Percentiles rank a stretch among this genome's conserved stretches.
Conservation (phyloP, 2,888 invertebrate species). For the Suillia variegata region DNA sequence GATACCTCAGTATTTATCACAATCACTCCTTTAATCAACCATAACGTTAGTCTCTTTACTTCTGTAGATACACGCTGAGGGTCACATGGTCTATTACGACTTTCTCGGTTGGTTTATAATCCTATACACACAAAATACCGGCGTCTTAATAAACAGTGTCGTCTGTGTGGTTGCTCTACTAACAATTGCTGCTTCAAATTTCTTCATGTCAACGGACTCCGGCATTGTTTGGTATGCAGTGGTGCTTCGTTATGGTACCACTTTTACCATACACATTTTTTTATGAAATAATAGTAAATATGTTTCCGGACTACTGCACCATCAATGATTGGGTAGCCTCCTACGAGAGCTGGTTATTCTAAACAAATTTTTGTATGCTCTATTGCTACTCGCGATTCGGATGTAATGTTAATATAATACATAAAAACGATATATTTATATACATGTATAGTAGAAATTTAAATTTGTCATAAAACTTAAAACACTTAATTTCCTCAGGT, state of each 20-base stretch:
- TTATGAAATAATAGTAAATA: constrained; percentile 58
- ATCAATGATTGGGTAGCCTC: constrained; percentile 63
- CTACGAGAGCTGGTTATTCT: constrained; percentile 61
- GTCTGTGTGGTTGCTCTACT: constrained; percentile 58
- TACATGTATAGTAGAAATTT: no score
- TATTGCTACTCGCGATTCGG: constrained; percentile 58
- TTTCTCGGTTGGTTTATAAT: constrained; percentile 72
- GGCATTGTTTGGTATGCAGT: constrained; percentile 43
- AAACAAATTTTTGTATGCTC: constrained; percentile 46
- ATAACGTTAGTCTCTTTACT: not conserved
- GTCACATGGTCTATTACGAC: constrained; percentile 73
- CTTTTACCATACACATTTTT: constrained; percentile 46
- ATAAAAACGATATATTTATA: no score
- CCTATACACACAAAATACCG: constrained; percentile 65
- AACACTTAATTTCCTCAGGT: no score
- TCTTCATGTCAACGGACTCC: constrained; percentile 49
- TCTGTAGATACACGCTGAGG: constrained; percentile 55
- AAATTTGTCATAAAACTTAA: no score
- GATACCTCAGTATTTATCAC: constrained; percentile 43
- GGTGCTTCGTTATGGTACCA: constrained; percentile 40
- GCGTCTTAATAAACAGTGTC: constrained; percentile 57
- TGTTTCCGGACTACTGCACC: constrained; percentile 64
- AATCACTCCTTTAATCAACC: not conserved
- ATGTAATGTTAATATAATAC: no score
- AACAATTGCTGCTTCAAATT: constrained; percentile 48